Conservation (phyloP, 37 sponge, comb jelly and placozoan species). For the Spongilla lacustris region DNA sequence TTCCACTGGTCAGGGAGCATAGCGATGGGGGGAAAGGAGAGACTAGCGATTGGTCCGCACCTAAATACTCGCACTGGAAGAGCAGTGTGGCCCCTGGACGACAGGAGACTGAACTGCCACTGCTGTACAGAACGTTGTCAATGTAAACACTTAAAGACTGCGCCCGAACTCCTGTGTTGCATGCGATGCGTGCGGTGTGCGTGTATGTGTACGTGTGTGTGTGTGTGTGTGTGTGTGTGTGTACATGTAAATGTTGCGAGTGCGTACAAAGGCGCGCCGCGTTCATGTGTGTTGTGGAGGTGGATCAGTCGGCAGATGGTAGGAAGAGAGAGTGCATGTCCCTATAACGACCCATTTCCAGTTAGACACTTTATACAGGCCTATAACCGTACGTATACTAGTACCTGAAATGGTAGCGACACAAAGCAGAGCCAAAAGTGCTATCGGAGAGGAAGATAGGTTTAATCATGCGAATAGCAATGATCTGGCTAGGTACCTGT, state of each 20-base stretch:
- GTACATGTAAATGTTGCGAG: constrained; percentile 9
- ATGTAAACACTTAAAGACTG: not conserved
- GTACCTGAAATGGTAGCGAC: not conserved
- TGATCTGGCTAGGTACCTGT: too few species aligned
- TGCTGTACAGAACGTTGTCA: not conserved
- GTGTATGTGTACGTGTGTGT: not conserved
- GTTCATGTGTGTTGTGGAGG: too few species aligned
- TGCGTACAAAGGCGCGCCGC: not conserved
- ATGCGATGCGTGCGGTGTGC: not conserved
- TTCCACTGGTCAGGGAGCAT: not conserved
- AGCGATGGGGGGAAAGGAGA: constrained; percentile 15
- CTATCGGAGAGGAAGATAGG: not conserved
- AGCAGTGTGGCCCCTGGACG: constrained; percentile 8
- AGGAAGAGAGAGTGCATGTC: too few species aligned
- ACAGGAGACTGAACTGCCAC: not conserved
- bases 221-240: constrained; percentile 3
- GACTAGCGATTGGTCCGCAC: constrained; percentile 60
- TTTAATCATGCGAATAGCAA: too few species aligned
- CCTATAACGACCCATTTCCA: not conserved
- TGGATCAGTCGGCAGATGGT: too few species aligned
- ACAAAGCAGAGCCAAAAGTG: not conserved
- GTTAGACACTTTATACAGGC: not conserved
- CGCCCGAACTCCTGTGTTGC: not conserved
- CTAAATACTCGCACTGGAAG: constrained; percentile 59
- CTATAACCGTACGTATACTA: too few species aligned